Base-by-base conservation (phyloP, 2,113 vertebrate genomes). In the Melanostigma gelatinosum region DNA sequence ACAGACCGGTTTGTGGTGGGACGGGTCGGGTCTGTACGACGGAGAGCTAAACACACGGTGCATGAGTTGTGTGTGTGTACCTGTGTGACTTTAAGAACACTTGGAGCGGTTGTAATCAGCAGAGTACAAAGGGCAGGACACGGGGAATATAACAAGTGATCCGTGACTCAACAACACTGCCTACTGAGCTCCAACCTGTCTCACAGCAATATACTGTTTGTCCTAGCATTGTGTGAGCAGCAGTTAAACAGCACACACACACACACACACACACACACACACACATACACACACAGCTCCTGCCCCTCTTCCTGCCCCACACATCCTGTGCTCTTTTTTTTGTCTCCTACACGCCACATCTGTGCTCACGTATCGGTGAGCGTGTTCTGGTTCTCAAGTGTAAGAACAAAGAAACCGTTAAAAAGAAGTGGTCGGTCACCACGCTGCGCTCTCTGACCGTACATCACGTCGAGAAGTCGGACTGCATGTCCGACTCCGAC, bases 291-390 rank as follows among this genome's bases (percentile, higher is more conserved):
- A 38, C 38, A 38, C 24, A 24, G 24, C 24, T 24, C 24, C 24
- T 24, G 22, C 36, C n/a, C 20, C 91, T 32, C 32, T 94, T 94
- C 93, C 92, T 94, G 93, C 89, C 88, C 79, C 91, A 91, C 91
- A 92, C 91, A 91, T 94, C 93, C 93, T 94, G 93, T 94, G 83
- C 87, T 84, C 88, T 46, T 11, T 44, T 13, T 44, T 50, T 83
- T 85, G 80, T 87, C 84, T 73, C 87, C 91, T 91, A 85, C 89
- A 91, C 85, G 80, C 77, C 65, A 86, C 85, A 88, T 85, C 57
- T 85, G 87, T 78, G 78, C 65, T 74, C 44, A 48, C 11, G 29
- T 73, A 63, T 78, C 87, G 86, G 88, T 88, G 57, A 80, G 66
- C 29, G 48, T 22, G 42, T 65, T 75, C 57, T 76, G 55, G 16